Percentiles rank a stretch among this genome's conserved stretches.
Evolutionary conservation across 2,113 vertebrate genomes (phyloP).

Genomic region (Buteo buteo): DNA sequence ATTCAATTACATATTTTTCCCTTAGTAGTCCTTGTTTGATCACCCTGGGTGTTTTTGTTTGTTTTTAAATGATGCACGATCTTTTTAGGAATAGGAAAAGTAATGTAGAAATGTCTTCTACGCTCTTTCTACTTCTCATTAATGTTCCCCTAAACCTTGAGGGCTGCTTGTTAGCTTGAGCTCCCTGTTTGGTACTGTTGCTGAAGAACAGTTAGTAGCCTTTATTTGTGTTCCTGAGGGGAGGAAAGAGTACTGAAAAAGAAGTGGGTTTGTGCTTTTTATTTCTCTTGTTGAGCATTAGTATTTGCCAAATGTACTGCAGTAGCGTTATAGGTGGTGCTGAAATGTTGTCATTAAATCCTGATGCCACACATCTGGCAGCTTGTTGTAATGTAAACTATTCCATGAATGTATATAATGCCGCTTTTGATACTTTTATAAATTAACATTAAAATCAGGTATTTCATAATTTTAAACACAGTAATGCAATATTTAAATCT

Average conservation of each 20-base stretch:
- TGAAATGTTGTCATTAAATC: constrained; percentile 14
- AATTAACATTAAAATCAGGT: not conserved
- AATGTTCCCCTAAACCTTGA: not conserved
- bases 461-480: not conserved
- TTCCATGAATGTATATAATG: not conserved
- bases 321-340: not conserved
- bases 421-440: not conserved
- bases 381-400: not conserved
- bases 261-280: not conserved
- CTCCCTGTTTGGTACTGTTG: not conserved
- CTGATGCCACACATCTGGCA: not conserved
- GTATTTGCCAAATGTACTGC: not conserved
- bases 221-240: not conserved
- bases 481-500: not conserved
- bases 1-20: not conserved
- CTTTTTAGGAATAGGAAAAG: not conserved
- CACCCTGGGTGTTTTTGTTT: not conserved
- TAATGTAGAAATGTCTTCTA: not conserved
- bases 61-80: not conserved
- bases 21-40: not conserved
- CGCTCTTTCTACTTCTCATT: not conserved
- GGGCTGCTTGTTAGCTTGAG: not conserved
- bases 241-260: not conserved
- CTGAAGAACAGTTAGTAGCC: not conserved
- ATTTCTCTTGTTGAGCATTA: not conserved